Evolutionary conservation across 2,113 vertebrate genomes (phyloP).

Genomic region (Hippocampus mohnikei): DNA sequence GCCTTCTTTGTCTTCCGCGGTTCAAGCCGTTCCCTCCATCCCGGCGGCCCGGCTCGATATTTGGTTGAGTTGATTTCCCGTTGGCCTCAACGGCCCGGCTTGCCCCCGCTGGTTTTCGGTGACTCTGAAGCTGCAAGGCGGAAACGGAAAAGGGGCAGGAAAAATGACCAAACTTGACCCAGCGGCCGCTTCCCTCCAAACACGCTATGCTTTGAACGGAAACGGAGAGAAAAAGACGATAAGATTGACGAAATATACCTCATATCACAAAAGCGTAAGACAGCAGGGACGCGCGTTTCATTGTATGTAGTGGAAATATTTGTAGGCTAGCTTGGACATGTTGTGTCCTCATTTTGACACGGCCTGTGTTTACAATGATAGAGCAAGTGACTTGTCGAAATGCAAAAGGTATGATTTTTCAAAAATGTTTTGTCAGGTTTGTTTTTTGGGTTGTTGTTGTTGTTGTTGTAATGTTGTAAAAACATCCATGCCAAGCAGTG

Average conservation of each 20-base stretch:
- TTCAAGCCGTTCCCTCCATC: constrained; percentile 60
- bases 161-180: constrained; percentile 67
- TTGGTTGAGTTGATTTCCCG: constrained; percentile 66
- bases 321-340: constrained; percentile 75
- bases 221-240: constrained; percentile 53
- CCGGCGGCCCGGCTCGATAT: constrained; percentile 68
- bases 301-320: constrained; percentile 78
- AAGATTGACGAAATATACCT: constrained; percentile 81
- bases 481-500: constrained; percentile 77
- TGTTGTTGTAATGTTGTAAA: constrained; percentile 57
- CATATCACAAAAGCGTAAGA: constrained; percentile 76
- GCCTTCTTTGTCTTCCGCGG: constrained; percentile 72
- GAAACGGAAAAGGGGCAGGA: neutral
- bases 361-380: constrained; percentile 76
- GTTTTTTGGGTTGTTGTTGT: constrained; percentile 38
- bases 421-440: constrained; percentile 2
- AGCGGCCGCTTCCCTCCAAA: constrained; percentile 64
- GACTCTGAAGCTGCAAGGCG: constrained; percentile 62
- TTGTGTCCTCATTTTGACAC: constrained; percentile 75
- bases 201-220: constrained; percentile 70
- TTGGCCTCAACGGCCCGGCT: constrained; percentile 21
- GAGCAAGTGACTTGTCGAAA: constrained; percentile 68
- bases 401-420: constrained; percentile 52
- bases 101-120: constrained; percentile 49
- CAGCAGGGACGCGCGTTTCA: constrained; percentile 76